Evolutionary conservation across 2,797 vertebrate genomes (phyloP).

Genomic region (Netta rufina): DNA sequence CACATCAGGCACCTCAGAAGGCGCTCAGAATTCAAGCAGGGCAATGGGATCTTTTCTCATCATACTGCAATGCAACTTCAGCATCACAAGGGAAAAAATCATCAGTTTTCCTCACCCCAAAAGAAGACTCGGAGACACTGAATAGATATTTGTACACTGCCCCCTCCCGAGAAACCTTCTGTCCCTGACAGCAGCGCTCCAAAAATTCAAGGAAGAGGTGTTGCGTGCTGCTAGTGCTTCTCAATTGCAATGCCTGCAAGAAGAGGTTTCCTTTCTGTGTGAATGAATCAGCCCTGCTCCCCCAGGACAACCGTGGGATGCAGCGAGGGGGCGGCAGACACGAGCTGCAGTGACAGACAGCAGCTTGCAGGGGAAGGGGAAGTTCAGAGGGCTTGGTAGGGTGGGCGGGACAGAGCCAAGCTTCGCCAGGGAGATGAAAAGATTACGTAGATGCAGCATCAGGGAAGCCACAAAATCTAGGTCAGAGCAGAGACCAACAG

Average conservation of each 20-base stretch:
- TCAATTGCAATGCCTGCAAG: not conserved
- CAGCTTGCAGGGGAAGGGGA: not conserved
- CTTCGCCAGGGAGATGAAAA: not conserved
- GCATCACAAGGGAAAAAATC: not conserved
- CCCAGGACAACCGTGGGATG: constrained; percentile 84
- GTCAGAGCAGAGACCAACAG: not conserved
- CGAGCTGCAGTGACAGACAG: constrained; percentile 77
- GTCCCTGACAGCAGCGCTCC: not conserved
- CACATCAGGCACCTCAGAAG: not conserved
- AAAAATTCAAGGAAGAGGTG: not conserved
- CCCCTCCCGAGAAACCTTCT: not conserved
- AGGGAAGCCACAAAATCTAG: not conserved
- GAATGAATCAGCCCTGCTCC: constrained; percentile 84
- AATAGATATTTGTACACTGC: not conserved
- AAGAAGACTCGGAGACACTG: not conserved
- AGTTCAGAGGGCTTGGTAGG: not conserved
- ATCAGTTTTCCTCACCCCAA: not conserved
- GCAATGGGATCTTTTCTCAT: not conserved
- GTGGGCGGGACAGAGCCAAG: not conserved
- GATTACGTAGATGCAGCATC: not conserved
- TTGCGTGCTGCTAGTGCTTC: not conserved
- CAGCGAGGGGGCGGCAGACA: constrained; percentile 83
- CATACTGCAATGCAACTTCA: not conserved
- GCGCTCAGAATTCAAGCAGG: not conserved
- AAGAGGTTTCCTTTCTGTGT: constrained; percentile 47